Evolutionary conservation across 2,113 vertebrate species (phyloP), one percentile per base, ranked within the genome.

Genomic region (Stigmatopora nigra): DNA sequence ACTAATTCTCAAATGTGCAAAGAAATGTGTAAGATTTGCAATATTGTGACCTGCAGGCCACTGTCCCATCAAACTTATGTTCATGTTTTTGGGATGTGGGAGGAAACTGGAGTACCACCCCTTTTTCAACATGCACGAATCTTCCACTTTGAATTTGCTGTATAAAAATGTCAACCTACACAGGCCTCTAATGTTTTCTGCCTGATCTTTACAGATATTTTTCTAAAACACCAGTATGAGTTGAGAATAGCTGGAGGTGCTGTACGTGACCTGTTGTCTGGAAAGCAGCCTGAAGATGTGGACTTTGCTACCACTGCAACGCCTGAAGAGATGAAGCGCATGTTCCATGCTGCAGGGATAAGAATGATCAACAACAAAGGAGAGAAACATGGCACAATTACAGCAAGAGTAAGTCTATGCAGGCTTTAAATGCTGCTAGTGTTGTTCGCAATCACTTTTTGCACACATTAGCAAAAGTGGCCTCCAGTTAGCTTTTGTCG

Each of bases 301-400:
- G 97, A 99, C 77, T 98, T 98, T 78, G 96, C 97, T 65, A 98
- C 95, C 7, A 97, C 94, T 0, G 97, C 96, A 1, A 98, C 96
- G 0, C 96, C 97, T 0, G 85, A 86, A 4, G 88, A 96, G 79
- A 99, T 98, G 95, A 99, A 98, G 85, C 80, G 69, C 6, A 89
- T 99, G 88, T 95, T 99, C 77, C 92, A 92, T 4, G 66, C 81
- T 0, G 93, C 91, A 0, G 95, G 95, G 1, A 79, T 99, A 57
- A 89, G 97, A 16, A 92, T 96, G 89, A 98, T 98, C 80, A 98
- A 98, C 73, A 98, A 96, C 71, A 96, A 93, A 83, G 97, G 97
- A 41, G 97, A 99, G 79, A 92, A 92, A 61, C 97, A 99, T 0
- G 97, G 97, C 5, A 99, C 96, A 49, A 94, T 99, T 36, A 99